Percentiles rank a stretch among this genome's conserved stretches.
Conservation (phyloP, 2,888 invertebrate genomes). For the Lampropteryx suffumata region DNA sequence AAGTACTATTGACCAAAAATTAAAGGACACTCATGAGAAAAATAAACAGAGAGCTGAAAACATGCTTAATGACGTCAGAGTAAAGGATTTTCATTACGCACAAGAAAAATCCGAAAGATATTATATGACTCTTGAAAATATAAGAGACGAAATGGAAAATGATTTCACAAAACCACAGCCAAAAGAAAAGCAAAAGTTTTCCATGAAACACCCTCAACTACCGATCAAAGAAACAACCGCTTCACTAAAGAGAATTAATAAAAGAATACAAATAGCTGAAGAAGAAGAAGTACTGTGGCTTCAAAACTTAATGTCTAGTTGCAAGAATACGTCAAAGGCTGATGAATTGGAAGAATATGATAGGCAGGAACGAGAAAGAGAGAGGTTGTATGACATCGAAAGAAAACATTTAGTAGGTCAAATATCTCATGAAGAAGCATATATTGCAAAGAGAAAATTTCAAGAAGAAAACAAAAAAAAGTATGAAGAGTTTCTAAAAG, state of each 20-base stretch:
- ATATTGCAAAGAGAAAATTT: slow-evolving; percentile 79
- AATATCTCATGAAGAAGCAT: slow-evolving; percentile 83
- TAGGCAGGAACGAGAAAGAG: slow-evolving; percentile 71
- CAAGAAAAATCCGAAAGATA: slow-evolving; percentile 55
- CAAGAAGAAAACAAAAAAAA: slow-evolving; percentile 74
- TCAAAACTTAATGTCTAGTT: slow-evolving; percentile 71
- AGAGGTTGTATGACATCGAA: slow-evolving; percentile 79
- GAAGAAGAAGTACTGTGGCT: slow-evolving; percentile 77
- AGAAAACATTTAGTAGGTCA: slow-evolving; percentile 83
- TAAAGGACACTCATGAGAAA: slow-evolving; percentile 58
- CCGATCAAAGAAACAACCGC: slow-evolving; percentile 75
- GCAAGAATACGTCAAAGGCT: slow-evolving; percentile 63
- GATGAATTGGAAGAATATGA: slow-evolving; percentile 70
- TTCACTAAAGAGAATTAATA: slow-evolving; percentile 77
- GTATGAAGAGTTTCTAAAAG: slow-evolving; percentile 74
- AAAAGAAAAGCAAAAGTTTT: slow-evolving; percentile 41
- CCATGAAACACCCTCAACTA: slow-evolving; percentile 34
- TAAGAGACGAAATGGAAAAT: slow-evolving; percentile 53
- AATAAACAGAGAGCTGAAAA: slow-evolving; percentile 62
- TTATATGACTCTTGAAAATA: slow-evolving; percentile 45
- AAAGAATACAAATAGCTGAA: slow-evolving; percentile 60
- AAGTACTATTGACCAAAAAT: slow-evolving; percentile 59
- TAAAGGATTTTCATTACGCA: slow-evolving; percentile 53
- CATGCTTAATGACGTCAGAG: slow-evolving; percentile 59
- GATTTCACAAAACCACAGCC: slow-evolving; percentile 38